Percentiles rank a stretch among this genome's conserved stretches.
Conservation (phyloP, 2,113 vertebrate species). For the Scomber scombrus region DNA sequence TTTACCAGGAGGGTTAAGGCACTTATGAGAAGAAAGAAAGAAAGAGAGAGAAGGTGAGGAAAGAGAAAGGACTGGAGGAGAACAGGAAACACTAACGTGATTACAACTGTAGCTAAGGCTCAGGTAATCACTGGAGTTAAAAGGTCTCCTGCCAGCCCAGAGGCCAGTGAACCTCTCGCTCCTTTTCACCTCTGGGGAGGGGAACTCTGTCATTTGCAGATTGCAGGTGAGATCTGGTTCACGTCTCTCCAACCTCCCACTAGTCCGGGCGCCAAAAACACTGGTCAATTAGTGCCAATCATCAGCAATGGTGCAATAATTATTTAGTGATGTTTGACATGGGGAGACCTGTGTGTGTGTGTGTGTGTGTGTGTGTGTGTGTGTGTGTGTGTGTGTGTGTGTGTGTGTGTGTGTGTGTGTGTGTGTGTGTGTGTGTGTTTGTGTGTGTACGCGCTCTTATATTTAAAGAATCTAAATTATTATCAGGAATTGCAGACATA, state of each 20-base stretch:
- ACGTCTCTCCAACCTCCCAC: constrained; percentile 47
- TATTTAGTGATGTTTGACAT: constrained; percentile 66
- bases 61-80: constrained; percentile 24
- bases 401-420: neutral
- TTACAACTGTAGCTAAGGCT: constrained; percentile 63
- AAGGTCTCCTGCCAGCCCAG: constrained; percentile 72
- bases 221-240: constrained; percentile 72
- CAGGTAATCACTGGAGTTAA: constrained; percentile 75
- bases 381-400: constrained; percentile 6
- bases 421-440: constrained; percentile 1
- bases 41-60: constrained; percentile 5
- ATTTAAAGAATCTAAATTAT: constrained; percentile 2
- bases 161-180: constrained; percentile 66
- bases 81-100: constrained; percentile 65
- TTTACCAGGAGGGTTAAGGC: constrained; percentile 46
- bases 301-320: constrained; percentile 55
- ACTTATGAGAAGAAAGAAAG: constrained; percentile 26
- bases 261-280: constrained; percentile 56
- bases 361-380: constrained; percentile 1
- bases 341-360: constrained; percentile 33
- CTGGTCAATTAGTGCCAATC: constrained; percentile 78
- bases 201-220: constrained; percentile 69
- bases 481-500: neutral
- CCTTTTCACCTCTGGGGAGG: constrained; percentile 50
- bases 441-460: neutral